Evolutionary conservation across 2,797 vertebrate species (phyloP).

Genomic region (Aeoliscus strigatus): DNA sequence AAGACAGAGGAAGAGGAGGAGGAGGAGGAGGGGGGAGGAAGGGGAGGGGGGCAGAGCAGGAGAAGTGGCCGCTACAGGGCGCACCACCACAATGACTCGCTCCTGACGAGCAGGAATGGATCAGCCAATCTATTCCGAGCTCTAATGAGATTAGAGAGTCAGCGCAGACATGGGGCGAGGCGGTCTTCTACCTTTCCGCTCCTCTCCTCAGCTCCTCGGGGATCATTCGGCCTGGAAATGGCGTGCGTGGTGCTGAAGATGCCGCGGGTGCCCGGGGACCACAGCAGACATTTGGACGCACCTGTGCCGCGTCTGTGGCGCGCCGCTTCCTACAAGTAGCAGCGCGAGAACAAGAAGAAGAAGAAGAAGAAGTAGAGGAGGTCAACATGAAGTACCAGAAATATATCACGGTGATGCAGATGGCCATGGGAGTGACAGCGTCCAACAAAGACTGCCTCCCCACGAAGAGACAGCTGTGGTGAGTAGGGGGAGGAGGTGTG

Average conservation of each 20-base stretch:
- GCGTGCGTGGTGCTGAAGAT: conserved; percentile 62
- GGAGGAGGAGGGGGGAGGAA: background rate
- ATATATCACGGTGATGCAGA: conserved; percentile 99
- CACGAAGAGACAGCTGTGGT: conserved; percentile 93
- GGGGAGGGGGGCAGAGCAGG: no score
- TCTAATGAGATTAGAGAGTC: conserved; percentile 81
- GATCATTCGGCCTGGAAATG: conserved; percentile 66
- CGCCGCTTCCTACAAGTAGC: conserved; percentile 73
- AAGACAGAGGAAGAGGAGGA: conserved; percentile 2
- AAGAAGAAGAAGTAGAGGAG: conserved; percentile 24
- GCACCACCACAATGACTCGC: conserved; percentile 64
- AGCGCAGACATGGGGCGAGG: conserved; percentile 72
- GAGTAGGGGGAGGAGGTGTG: conserved; percentile 66
- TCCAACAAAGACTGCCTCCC: conserved; percentile 97
- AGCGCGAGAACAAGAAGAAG: conserved; percentile 35
- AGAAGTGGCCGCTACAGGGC: conserved; percentile 42
- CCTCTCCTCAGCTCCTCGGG: conserved; percentile 66
- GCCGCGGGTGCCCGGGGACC: conserved; percentile 72
- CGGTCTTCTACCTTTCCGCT: conserved; percentile 64
- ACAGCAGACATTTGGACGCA: conserved; percentile 67
- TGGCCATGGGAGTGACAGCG: conserved; percentile 98
- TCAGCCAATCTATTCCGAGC: conserved; percentile 80
- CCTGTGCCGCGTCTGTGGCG: conserved; percentile 64
- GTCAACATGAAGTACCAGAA: conserved; percentile 98
- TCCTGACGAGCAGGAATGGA: conserved; percentile 75